These are phyloP conservation scores for Zaprionus ornatus DNA, from an alignment of 1,140 invertebrate species.

Conservation along the genomic window DNA sequence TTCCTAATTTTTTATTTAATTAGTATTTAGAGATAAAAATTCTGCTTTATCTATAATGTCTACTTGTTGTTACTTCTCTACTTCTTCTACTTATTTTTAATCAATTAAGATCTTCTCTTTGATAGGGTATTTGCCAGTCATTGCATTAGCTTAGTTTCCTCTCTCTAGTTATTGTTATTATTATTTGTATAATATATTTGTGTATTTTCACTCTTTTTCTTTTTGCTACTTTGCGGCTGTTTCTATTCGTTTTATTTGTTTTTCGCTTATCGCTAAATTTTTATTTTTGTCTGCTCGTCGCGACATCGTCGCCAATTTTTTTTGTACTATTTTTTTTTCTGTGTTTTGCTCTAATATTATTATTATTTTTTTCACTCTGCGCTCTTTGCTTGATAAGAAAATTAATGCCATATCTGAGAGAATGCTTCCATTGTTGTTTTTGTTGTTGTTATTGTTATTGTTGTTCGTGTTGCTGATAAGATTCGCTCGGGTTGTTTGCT, in stretches of 20 bases:
- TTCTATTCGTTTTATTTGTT: constrained; percentile 12
- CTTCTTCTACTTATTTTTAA: too few species aligned
- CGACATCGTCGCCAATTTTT: constrained; percentile 32
- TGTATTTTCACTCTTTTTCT: constrained; percentile 10
- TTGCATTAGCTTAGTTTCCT: not conserved
- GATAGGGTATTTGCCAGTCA: not conserved
- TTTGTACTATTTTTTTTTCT: constrained; percentile 18
- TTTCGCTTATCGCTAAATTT: constrained; percentile 34
- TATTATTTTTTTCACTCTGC: constrained; percentile 34
- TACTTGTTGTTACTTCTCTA: too few species aligned
- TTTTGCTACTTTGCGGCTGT: constrained; percentile 7
- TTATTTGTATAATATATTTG: constrained; percentile 24
- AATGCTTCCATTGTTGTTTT: constrained; percentile 13
- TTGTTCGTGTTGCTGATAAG: constrained; percentile 48
- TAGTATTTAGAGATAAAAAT: too few species aligned
- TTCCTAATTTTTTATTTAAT: too few species aligned
- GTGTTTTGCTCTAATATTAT: constrained; percentile 37
- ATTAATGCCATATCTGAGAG: constrained; percentile 55
- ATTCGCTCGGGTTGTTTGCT: constrained; percentile 16
- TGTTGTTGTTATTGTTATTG: constrained; percentile 22
- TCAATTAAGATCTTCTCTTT: not conserved
- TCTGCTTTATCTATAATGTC: too few species aligned
- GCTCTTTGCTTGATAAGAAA: constrained; percentile 52
- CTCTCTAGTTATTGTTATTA: constrained; percentile 15
- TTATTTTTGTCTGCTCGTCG: constrained; percentile 39